A percentile compares a stretch with the other conserved stretches of the same genome.
phyloP scores from a whole-genome alignment of 2,113 vertebrate genomes.

The Anarhynchus alexandrinus region DNA sequence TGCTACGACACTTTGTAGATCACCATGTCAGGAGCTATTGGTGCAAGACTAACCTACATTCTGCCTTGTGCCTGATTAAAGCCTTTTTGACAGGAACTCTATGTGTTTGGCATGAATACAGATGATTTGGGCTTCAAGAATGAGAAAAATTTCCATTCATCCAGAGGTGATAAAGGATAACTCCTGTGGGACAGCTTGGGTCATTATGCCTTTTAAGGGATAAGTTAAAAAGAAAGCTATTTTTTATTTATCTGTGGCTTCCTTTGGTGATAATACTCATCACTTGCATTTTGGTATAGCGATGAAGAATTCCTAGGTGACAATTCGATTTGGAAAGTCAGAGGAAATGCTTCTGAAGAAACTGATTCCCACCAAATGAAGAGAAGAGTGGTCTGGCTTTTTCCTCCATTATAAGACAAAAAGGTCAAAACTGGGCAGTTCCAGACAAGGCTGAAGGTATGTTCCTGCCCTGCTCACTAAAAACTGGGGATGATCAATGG shows the following conservation, averaged over 20 bases:
- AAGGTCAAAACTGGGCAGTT: background rate
- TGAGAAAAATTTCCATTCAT: background rate
- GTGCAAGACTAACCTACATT: constrained; percentile 1
- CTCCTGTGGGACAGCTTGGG: background rate
- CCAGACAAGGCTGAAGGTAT: background rate
- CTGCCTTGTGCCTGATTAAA: background rate
- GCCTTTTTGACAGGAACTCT: constrained; percentile 6
- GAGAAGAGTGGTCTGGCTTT: background rate
- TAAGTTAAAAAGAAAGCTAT: constrained; percentile 12
- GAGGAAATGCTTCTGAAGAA: background rate
- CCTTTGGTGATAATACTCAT: background rate
- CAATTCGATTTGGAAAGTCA: background rate
- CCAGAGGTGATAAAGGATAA: background rate
- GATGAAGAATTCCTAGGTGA: background rate
- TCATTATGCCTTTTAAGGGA: background rate
- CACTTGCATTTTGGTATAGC: background rate
- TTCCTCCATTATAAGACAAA: background rate
- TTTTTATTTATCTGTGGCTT: background rate
- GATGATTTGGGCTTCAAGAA: background rate
- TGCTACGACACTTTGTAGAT: constrained; percentile 33
- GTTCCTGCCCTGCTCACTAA: background rate
- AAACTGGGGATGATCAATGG: background rate
- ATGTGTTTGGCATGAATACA: constrained; percentile 22
- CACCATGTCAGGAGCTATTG: background rate
- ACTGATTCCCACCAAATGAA: background rate